Base-by-base conservation (phyloP, 2,113 vertebrate species). In the Notechis scutatus region DNA sequence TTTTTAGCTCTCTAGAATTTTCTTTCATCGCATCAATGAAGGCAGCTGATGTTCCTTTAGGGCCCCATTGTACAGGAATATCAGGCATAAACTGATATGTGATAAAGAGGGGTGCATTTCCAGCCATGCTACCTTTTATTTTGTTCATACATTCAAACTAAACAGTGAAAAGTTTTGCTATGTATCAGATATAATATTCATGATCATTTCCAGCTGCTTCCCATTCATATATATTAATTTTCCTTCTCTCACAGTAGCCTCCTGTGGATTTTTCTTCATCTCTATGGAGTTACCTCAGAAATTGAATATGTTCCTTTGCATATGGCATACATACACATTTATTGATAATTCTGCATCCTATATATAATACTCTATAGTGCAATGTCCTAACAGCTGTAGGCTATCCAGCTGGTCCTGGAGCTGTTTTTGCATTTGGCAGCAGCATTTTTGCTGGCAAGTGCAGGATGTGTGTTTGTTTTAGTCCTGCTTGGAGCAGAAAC, bases 211-310 rank as follows among this genome's bases (percentile, higher is more conserved):
- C 69, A 54, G 50, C 54, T 64, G 29, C 56, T 87, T 87, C 59
- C 4, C n/a, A 42, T 86, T 86, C 45, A 52, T 15, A 45, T 50
- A n/a, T 47, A 57, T 57, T 54, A 12, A 59, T 34, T 59, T 90
- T 24, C 34, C n/a, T 59, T 26, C 42, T 26, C 39, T 29, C 14
- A 47, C 26, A 86, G 23, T 12, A 21, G 26, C 56, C 24, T 20
- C 55, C 56, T 91, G 81, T n/a, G 9, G 47, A 54, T 85, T 94
- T 94, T 93, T 20, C 94, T 95, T 74, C 57, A 23, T 59, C 42
- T 61, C 8, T 91, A 86, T 47, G 61, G 59, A 50, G 85, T 34
- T 21, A 14, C 45, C 12, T 87, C 39, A 59, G 26, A 56, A 59
- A 47, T 2, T n/a, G 81, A 26, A 4, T 23, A 61, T 50, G 55